These are phyloP conservation scores for Pangasianodon hypophthalmus DNA, from an alignment of 2,113 vertebrate species.

Conservation along the genomic window DNA sequence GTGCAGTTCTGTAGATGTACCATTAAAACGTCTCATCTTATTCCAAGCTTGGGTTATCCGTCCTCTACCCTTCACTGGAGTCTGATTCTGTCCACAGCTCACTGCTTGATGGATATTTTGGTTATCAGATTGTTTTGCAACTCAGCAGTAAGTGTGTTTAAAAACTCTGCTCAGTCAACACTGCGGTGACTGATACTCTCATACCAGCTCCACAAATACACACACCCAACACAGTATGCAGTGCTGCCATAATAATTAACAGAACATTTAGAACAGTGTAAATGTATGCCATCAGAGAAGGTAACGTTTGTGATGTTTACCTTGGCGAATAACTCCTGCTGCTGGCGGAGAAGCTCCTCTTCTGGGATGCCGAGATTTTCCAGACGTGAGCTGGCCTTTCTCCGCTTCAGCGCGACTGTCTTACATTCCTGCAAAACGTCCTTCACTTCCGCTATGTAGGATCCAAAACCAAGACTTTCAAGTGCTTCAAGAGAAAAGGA, in stretches of 20 bases:
- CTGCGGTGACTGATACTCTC: neutral
- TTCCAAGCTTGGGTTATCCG: neutral
- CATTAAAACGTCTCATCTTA: neutral
- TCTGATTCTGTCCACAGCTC: neutral
- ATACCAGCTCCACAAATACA: neutral
- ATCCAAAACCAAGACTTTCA: constrained; percentile 96
- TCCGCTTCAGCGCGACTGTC: constrained; percentile 96
- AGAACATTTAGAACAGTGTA: neutral
- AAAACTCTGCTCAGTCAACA: neutral
- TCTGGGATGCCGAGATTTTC: constrained; percentile 98
- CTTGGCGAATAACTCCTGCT: constrained; percentile 98
- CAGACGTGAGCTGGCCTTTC: constrained; percentile 94
- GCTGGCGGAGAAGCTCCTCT: constrained; percentile 95
- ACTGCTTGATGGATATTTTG: neutral
- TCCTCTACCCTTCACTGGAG: neutral
- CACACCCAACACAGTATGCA: neutral
- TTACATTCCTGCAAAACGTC: constrained; percentile 99
- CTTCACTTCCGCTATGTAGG: constrained; percentile 98
- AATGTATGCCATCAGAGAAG: neutral
- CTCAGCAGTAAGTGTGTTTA: neutral
- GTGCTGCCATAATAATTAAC: neutral
- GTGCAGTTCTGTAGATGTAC: neutral
- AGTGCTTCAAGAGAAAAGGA: constrained; percentile 76
- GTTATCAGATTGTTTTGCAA: neutral
- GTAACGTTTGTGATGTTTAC: constrained; percentile 66